A percentile compares a stretch with the other conserved stretches of the same genome.
Conservation (phyloP, 2,113 vertebrate species). For the Pelodiscus sinensis region DNA sequence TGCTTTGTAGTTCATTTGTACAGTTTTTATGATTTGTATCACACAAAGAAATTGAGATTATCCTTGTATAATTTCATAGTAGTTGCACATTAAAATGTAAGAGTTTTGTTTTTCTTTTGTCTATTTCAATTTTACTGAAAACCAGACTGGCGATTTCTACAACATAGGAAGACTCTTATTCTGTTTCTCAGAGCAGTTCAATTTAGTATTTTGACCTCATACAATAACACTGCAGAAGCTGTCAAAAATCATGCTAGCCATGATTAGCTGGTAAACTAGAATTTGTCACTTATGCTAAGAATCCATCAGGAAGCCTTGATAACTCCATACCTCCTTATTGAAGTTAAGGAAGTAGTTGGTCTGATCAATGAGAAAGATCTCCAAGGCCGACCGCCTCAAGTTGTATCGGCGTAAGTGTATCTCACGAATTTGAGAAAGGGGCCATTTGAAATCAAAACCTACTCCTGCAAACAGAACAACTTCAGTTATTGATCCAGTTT, state of each 20-base stretch:
- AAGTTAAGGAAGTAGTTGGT: conserved; percentile 99
- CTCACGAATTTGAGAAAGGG: conserved; percentile 93
- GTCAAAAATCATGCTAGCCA: not conserved
- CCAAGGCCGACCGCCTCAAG: conserved; percentile 93
- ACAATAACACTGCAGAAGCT: not conserved
- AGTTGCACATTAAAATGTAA: not conserved
- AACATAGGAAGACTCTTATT: not conserved
- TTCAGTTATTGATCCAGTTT: conserved; percentile 5
- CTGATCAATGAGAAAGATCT: conserved; percentile 97
- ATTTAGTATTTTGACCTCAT: not conserved
- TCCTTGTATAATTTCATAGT: not conserved
- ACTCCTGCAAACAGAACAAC: conserved; percentile 80
- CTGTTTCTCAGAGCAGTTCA: not conserved
- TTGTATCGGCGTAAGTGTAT: conserved; percentile 95
- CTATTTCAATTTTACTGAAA: not conserved
- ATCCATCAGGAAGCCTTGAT: not conserved
- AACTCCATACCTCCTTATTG: conserved; percentile 88
- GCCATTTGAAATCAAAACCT: conserved; percentile 98
- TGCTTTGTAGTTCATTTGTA: not conserved
- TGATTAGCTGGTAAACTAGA: not conserved
- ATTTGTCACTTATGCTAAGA: not conserved
- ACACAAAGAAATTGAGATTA: not conserved
- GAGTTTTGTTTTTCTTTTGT: not conserved
- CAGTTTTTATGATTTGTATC: not conserved
- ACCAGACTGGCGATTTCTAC: not conserved